Evolutionary conservation across 2,797 vertebrate species (phyloP).

Genomic region (Masticophis lateralis): DNA sequence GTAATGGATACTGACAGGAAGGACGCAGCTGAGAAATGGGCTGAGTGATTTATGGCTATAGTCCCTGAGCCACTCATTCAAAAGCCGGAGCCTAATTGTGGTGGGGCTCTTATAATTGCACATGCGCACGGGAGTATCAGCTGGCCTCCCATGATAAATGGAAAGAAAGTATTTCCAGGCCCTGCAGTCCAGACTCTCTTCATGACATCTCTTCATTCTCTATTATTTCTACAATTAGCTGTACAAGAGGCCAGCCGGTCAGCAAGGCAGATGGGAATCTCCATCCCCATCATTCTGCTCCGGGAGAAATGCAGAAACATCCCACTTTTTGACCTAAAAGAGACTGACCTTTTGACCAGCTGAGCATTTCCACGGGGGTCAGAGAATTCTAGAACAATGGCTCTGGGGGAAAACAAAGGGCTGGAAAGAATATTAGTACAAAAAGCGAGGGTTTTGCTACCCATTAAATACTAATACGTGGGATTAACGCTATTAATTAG

Average conservation of each 20-base stretch:
- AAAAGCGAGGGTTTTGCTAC: background rate
- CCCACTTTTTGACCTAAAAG: background rate
- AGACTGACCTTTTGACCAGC: background rate
- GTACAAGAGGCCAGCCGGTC: background rate
- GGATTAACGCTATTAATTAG: background rate
- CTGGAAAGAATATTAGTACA: background rate
- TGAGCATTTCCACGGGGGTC: background rate
- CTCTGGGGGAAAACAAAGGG: background rate
- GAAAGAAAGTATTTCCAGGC: constrained; percentile 11
- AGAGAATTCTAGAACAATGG: background rate
- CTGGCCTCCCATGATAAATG: constrained; percentile 6
- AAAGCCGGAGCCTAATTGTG: constrained; percentile 14
- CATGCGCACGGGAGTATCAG: constrained; percentile 18
- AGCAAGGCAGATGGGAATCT: background rate
- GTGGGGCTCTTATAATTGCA: constrained; percentile 22
- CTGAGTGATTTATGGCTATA: constrained; percentile 19
- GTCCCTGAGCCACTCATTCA: constrained; percentile 5
- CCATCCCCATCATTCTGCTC: background rate
- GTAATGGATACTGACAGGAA: constrained; percentile 27
- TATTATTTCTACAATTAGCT: constrained; percentile 12
- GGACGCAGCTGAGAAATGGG: constrained; percentile 23
- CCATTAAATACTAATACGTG: background rate
- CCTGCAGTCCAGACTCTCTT: background rate
- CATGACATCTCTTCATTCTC: constrained; percentile 10
- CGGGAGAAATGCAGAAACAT: background rate